These are phyloP conservation scores for Rhodophaea formosa DNA, from an alignment of 2,888 invertebrate species.

Conservation along the genomic window DNA sequence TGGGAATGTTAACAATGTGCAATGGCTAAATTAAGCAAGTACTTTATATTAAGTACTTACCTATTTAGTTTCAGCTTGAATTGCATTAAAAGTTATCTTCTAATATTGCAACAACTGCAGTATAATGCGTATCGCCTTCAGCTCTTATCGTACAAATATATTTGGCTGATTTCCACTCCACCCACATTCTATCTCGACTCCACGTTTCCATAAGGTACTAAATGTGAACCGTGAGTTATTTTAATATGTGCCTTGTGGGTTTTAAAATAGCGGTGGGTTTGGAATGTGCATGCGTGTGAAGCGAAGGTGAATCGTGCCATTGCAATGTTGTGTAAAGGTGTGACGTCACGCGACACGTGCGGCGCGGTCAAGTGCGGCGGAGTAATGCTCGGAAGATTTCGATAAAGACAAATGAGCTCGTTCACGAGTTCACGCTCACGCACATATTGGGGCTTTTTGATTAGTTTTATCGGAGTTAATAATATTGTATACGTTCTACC, in stretches of 20 bases:
- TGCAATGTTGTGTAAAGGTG: conserved; percentile 26
- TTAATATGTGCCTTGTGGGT: conserved; percentile 8
- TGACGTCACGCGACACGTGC: conserved; percentile 21
- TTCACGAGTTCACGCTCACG: background rate
- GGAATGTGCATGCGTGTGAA: background rate
- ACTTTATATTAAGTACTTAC: background rate
- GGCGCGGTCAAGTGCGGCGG: conserved; percentile 18
- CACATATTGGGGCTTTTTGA: background rate
- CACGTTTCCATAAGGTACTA: background rate
- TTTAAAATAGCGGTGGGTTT: background rate
- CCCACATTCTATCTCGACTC: background rate
- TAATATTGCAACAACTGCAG: background rate
- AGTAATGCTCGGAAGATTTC: conserved; percentile 14
- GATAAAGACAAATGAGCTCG: conserved; percentile 1
- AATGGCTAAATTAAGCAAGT: background rate
- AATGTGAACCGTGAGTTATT: background rate
- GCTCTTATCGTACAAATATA: conserved; percentile 14
- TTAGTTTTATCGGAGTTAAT: background rate
- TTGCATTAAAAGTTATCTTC: background rate
- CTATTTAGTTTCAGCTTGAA: background rate
- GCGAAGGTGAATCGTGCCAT: conserved; percentile 8
- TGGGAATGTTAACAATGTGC: too few relatives aligned
- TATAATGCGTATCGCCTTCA: background rate
- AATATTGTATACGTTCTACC: background rate
- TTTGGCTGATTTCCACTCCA: conserved; percentile 8